These are phyloP conservation scores for Spizaetus ornatus DNA, from an alignment of 2,113 vertebrate genomes.

Conservation along the genomic window DNA sequence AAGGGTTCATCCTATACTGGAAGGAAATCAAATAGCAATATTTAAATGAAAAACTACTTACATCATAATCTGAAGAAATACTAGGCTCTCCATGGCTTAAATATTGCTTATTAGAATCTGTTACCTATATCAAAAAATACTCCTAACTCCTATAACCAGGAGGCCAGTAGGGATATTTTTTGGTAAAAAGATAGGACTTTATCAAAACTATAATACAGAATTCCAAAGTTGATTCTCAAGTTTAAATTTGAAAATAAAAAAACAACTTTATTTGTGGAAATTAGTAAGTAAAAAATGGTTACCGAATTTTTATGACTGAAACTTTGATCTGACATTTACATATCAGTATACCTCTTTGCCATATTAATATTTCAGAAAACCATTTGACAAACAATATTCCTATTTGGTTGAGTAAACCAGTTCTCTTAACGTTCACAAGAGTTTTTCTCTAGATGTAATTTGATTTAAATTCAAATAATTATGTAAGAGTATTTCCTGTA, in stretches of 20 bases:
- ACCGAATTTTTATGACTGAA: neutral
- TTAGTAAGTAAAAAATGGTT: neutral
- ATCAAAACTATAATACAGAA: neutral
- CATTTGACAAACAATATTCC: neutral
- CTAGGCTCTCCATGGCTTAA: neutral
- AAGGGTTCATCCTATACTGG: neutral
- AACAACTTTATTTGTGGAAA: neutral
- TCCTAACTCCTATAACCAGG: neutral
- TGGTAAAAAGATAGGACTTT: neutral
- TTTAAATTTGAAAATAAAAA: neutral
- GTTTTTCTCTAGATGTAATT: neutral
- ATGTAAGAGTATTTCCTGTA: neutral
- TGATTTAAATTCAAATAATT: neutral
- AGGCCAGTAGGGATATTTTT: neutral
- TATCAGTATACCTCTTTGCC: neutral
- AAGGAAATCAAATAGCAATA: neutral
- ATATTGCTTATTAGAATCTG: neutral
- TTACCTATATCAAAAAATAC: neutral
- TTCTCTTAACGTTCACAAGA: neutral
- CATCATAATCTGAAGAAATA: neutral
- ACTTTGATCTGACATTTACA: neutral
- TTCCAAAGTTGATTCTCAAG: neutral
- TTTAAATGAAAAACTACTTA: neutral
- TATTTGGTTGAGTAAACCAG: neutral
- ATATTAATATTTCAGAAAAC: neutral